Evolutionary conservation across 2,113 vertebrate genomes (phyloP), one percentile per base, ranked within the genome.

Genomic region (Centropus bengalensis): DNA sequence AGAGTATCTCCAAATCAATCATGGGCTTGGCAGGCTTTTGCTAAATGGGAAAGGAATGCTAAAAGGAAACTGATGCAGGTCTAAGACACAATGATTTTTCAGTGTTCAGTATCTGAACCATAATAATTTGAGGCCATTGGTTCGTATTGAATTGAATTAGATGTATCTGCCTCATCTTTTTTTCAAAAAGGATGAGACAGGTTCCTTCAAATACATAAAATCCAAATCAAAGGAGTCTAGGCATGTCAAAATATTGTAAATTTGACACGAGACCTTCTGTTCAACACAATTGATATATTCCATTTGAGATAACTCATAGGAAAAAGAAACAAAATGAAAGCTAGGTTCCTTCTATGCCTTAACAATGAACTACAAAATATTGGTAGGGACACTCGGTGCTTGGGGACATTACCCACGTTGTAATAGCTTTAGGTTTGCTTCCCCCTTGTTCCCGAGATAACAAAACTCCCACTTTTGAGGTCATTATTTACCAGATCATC

Each of bases 131-230:
- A 83, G 38, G 26, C 47, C 8, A 4, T 27, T 1, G 3, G 44
- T 78, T 23, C 28, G 59, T 51, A 90, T 75, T 26, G 92, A 86
- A 83, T 63, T 10, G 44, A 93, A 93, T 88, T 90, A 86, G 91
- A 93, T 44, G n/a, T 77, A 63, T 67, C 55, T 73, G 27, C 59
- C 27, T 76, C 76, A 68, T 82, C 51, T 28, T 93, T 40, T 82
- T 89, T 82, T 89, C 52, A 55, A 77, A 93, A 75, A 63, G 23
- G 14, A 79, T 56, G 33, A 84, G 88, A 78, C 44, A 79, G 58
- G 27, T 71, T 94, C 69, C 44, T 78, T 78, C 73, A 94, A 78
- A 94, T 77, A 45, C 32, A 77, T 82, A 80, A 80, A 80, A 86
- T 69, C 6, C 63, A 91, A 80, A 91, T 32, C 38, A 75, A 91